phyloP scores from a whole-genome alignment of 2,797 vertebrate species.

The Pithecia hirsuta region DNA sequence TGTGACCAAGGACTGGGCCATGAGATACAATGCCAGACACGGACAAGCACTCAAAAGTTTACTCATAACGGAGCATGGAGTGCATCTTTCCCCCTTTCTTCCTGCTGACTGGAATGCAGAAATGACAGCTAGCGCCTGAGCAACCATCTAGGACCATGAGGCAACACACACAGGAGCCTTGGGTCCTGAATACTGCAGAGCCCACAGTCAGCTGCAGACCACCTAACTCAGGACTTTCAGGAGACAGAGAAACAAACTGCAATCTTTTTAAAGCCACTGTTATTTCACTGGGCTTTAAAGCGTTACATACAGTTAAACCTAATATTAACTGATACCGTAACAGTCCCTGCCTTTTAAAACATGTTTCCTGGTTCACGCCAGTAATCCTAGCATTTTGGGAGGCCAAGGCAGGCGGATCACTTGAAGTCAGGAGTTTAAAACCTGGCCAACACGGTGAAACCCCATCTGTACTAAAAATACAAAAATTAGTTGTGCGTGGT shows the following conservation, averaged over 20 bases:
- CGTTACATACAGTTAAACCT: not conserved
- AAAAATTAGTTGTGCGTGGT: too few species aligned
- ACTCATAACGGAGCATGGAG: not conserved
- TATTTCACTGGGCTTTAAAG: not conserved
- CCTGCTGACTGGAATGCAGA: not conserved
- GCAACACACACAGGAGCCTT: not conserved
- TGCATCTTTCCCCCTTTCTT: not conserved
- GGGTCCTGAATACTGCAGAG: not conserved
- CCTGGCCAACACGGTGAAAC: too few species aligned
- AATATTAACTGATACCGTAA: not conserved
- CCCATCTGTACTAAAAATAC: too few species aligned
- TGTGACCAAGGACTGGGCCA: not conserved
- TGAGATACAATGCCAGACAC: fast-evolving
- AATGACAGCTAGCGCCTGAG: not conserved
- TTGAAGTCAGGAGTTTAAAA: too few species aligned
- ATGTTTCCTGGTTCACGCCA: fast-evolving
- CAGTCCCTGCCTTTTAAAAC: not conserved
- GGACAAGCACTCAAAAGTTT: not conserved
- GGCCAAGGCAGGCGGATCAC: too few species aligned
- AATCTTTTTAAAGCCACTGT: not conserved
- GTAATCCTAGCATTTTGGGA: too few species aligned
- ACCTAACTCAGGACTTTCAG: not conserved
- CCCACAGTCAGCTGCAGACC: too few species aligned
- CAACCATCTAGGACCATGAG: not conserved
- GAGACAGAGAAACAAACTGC: not conserved